Evolutionary conservation across 2,113 vertebrate species (phyloP).

Genomic region (Leiothrix lutea): DNA sequence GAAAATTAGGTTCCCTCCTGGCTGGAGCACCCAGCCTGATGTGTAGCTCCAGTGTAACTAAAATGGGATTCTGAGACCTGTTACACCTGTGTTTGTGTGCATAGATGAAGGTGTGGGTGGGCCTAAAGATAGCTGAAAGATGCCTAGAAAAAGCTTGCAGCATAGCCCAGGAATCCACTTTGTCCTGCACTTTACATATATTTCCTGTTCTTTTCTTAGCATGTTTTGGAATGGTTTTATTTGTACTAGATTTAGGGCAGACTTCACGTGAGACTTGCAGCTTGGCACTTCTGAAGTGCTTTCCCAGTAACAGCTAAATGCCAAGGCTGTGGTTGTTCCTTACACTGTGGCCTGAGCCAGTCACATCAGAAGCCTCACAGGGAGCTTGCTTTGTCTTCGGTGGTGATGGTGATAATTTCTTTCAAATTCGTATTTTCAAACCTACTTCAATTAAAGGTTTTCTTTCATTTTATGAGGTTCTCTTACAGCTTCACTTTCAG

Average conservation of each 20-base stretch:
- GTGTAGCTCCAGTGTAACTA: neutral
- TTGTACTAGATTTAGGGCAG: neutral
- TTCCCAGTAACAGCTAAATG: neutral
- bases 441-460: neutral
- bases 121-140: neutral
- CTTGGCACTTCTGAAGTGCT: neutral
- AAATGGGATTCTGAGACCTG: neutral
- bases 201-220: neutral
- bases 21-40: neutral
- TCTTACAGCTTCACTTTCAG: neutral
- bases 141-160: neutral
- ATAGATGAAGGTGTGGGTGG: neutral
- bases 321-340: neutral
- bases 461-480: neutral
- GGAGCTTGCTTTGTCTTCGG: neutral
- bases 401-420: neutral
- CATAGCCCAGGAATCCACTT: neutral
- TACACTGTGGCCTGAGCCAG: neutral
- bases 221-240: neutral
- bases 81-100: neutral
- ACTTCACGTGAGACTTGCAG: neutral
- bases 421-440: neutral
- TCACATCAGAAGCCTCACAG: neutral
- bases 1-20: neutral
- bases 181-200: neutral